Evolutionary conservation across 2,888 invertebrate species (phyloP), one percentile per base, ranked within the genome.

Genomic region (Theretra japonica): DNA sequence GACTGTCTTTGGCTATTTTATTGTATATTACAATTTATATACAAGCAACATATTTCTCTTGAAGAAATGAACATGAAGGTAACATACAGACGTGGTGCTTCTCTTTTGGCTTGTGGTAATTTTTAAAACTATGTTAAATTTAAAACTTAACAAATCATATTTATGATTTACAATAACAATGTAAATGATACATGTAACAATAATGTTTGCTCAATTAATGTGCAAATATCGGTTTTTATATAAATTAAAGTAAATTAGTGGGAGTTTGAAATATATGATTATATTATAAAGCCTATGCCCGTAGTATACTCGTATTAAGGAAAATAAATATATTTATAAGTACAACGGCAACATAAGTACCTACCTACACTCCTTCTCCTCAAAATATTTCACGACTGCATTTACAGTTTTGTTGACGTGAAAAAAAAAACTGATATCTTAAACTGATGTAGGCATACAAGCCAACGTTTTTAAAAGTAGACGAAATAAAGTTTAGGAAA

Each of bases 1-100:
- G 62, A 69, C 60, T 50, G 72, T 72, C 72, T 72, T 72, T 72
- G 72, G 72, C 68, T 72, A 69, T 23, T 19, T 72, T 72, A 72
- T 70, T 70, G 19, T 62, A 30, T 60, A 60, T 11, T 41, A 56
- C 19, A 62, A 28, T 30, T 50, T 60, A 70, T 70, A 28, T 30
- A 70, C 70, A 70, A 56, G 60, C 1, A n/a, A n/a, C n/a, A 60
- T 53, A 21, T 41, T 60, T 30, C 23, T 60, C 19, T 15, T 60
- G 48, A 30, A 28, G 59, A 50, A 60, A 60, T 60, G 48, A 60
- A 21, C 2, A 6, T 41, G 23, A 21, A 48, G 41, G 17, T 23
- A 23, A 25, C 21, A 23, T 28, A 60, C n/a, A 60, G 53, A 53
- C n/a, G n/a, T 65, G 2, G 48, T 48, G 48, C 41, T 41, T 41